Conservation (phyloP, 2,113 vertebrate species). For the Mirounga angustirostris region DNA sequence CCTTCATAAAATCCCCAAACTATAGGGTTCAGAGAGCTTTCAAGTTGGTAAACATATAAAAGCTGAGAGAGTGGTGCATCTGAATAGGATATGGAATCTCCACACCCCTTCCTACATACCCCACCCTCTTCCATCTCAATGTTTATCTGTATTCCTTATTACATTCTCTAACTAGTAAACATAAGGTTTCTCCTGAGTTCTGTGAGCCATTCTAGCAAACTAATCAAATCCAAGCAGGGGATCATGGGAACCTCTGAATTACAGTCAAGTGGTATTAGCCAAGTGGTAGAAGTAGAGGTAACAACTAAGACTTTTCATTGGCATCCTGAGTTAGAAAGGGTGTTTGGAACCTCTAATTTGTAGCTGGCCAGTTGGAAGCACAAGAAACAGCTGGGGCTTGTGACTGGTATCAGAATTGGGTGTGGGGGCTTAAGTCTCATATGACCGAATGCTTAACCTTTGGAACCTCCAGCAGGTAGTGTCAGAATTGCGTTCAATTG, state of each 20-base stretch:
- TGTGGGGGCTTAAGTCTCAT: background rate
- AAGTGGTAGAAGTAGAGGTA: background rate
- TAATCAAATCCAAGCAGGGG: background rate
- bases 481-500: background rate
- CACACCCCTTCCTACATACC: background rate
- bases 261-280: background rate
- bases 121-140: background rate
- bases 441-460: background rate
- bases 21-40: background rate
- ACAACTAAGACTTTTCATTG: background rate
- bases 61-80: background rate
- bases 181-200: background rate
- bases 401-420: background rate
- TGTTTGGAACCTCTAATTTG: background rate
- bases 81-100: background rate
- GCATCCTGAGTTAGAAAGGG: background rate
- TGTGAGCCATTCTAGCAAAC: background rate
- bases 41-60: background rate
- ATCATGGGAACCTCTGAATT: background rate
- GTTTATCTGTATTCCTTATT: background rate
- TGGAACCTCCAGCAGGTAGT: background rate
- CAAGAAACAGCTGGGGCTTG: background rate
- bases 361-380: background rate
- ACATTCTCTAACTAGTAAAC: background rate
- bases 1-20: background rate